Evolutionary conservation across 2,888 invertebrate species (phyloP), one percentile per base, ranked within the genome.

Genomic region (Philaethria dido): DNA sequence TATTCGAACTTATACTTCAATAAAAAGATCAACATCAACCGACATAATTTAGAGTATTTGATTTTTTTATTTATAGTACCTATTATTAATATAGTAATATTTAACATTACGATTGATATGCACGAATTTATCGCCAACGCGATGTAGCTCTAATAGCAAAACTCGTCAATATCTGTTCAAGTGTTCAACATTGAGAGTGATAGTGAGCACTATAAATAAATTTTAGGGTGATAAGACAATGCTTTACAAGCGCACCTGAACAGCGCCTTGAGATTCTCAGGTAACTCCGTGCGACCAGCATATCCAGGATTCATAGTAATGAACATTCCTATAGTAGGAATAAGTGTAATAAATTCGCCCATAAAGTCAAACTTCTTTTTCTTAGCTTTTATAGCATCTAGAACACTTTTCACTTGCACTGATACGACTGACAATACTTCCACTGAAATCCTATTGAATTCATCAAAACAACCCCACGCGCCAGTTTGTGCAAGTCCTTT

Each of bases 281-380:
- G 98, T 62, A 98, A 89, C 83, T 98, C 98, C 0, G 97, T 97
- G 73, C 98, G 93, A 0, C 98, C 98, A 1, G 98, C 98, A 82
- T 98, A 98, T 18, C 98, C 98, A 0, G 98, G 98, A 88, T 98
- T 98, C 98, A 98, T 98, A 0, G 98, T 98, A 68, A 99, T 98
- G 79, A 98, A 99, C 90, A 98, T 95, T 1, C 98, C 98, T 45
- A 97, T 95, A 0, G 97, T 96, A 0, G 95, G 92, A 57, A 96
- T 93, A 14, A 98, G 87, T 25, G 89, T 84, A 64, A 98, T 96
- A 64, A 94, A 94, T 78, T 97, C 97, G 0, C 98, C 98, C 86
- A 97, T 94, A 85, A 99, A 98, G 75, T 95, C 95, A 78, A 98
- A 98, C 70, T 93, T 94, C 68, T 94, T 88, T 84, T 97, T 98